Evolutionary conservation across 2,797 vertebrate species (phyloP).

Genomic region (Ciconia nigra): DNA sequence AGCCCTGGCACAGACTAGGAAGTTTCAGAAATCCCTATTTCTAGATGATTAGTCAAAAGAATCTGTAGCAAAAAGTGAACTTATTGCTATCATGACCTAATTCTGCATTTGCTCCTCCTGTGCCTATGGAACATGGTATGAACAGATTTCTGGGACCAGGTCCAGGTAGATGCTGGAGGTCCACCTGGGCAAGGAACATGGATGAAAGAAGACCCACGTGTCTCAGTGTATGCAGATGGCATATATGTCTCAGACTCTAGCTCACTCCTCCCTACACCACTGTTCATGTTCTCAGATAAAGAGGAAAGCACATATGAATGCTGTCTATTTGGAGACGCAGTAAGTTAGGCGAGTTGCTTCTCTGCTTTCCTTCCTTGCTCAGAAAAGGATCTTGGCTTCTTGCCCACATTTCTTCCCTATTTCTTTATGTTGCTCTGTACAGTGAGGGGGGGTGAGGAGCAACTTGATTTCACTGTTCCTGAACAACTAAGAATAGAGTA

Average conservation of each 20-base stretch:
- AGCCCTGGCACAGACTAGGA: background rate
- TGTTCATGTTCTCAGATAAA: background rate
- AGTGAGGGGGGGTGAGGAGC: background rate
- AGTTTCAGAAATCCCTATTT: background rate
- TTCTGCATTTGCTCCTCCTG: background rate
- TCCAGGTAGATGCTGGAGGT: background rate
- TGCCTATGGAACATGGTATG: background rate
- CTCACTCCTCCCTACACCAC: background rate
- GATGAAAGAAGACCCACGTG: background rate
- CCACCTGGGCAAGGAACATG: background rate
- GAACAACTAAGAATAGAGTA: background rate
- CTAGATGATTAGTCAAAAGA: background rate
- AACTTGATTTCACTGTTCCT: background rate
- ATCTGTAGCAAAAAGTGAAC: background rate
- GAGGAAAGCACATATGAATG: background rate
- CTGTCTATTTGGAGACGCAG: background rate
- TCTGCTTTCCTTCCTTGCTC: background rate
- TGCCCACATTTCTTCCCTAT: background rate
- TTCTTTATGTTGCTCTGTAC: background rate
- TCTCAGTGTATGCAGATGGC: background rate
- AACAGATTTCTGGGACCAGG: background rate
- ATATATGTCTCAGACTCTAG: background rate
- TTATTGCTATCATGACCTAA: background rate
- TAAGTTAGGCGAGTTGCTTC: background rate
- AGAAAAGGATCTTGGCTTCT: background rate